Base-by-base conservation (phyloP, 2,113 vertebrate genomes). In the Chitala chitala region DNA sequence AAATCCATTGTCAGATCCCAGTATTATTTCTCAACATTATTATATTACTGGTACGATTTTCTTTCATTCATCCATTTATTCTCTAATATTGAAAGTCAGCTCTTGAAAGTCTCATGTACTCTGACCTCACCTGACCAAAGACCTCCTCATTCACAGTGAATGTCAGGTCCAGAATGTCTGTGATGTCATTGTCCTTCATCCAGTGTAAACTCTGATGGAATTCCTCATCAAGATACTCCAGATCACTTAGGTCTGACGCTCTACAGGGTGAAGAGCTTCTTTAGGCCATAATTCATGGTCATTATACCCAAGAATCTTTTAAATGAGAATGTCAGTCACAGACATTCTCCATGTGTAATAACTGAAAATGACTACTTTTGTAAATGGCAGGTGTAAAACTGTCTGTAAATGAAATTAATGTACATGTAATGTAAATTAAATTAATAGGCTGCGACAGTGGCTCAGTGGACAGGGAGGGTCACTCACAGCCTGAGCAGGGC, bases 111-210 rank as follows among this genome's bases (percentile, higher is more conserved):
- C 7, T 20, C 13, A 64, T 15, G 0, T 29, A n/a, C 40, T 12
- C 9, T 31, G 20, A 29, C 13, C 61, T 50, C 77, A 95, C 94
- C 93, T 94, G 93, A 74, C 92, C 94, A 86, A 95, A 94, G 78
- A 95, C 94, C 82, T 95, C 94, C 83, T 95, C 93, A 0, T 95
- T 94, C 58, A 95, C 92, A 0, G 94, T 95, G 87, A 95, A 95
- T 65, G 93, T 95, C 71, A 95, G 92, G 77, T 95, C 93, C 53
- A 95, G 86, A 75, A 95, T 93, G 68, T 95, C 93, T 54, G 93
- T 95, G 82, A 95, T 95, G 81, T 93, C 94, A 38, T 95, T 94
- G 80, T 95, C 93, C 78, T 95, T 95, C 94, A 95, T 95, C 94
- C 94, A 96, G 69, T 96, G 94, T 79, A 96, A 83, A 48, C 94